These are phyloP conservation scores for Geophilus truncorum DNA, from an alignment of 2,888 invertebrate species.

Conservation along the genomic window DNA sequence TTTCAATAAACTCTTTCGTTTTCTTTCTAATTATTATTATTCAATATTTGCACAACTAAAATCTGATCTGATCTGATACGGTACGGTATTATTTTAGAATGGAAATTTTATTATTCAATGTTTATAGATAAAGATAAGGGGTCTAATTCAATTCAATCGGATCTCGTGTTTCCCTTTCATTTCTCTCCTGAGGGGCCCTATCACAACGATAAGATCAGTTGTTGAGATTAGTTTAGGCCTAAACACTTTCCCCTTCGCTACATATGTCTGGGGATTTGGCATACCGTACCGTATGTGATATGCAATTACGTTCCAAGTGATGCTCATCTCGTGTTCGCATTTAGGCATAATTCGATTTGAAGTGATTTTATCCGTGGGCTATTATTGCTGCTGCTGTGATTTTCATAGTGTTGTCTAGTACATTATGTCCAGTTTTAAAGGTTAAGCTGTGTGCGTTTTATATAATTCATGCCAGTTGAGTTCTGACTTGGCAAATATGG, in stretches of 20 bases:
- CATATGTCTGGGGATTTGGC: conserved; percentile 17
- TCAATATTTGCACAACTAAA: no score
- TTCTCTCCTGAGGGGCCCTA: neutral
- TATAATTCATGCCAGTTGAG: conserved; percentile 25
- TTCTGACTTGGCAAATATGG: conserved; percentile 15
- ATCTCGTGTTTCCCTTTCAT: neutral
- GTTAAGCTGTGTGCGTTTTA: neutral
- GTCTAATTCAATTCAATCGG: neutral
- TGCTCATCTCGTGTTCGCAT: conserved; percentile 8
- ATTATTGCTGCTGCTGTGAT: conserved; percentile 4
- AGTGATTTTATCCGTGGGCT: conserved; percentile 5
- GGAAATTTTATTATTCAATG: neutral
- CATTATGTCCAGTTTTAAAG: conserved; percentile 21
- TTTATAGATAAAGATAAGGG: neutral
- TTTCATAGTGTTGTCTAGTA: neutral
- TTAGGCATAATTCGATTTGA: conserved; percentile 14
- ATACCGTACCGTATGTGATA: conserved; percentile 27
- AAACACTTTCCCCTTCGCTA: conserved; percentile 11
- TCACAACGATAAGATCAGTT: conserved; percentile 6
- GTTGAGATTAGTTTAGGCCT: conserved; percentile 18
- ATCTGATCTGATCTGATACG: no score
- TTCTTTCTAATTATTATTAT: no score
- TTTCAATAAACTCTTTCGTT: no score
- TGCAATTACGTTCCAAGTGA: conserved; percentile 16
- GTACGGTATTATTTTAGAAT: no score